A percentile compares a stretch with the other conserved stretches of the same genome.
Conservation (phyloP, 2,113 vertebrate genomes). For the Oryzias curvinotus region DNA sequence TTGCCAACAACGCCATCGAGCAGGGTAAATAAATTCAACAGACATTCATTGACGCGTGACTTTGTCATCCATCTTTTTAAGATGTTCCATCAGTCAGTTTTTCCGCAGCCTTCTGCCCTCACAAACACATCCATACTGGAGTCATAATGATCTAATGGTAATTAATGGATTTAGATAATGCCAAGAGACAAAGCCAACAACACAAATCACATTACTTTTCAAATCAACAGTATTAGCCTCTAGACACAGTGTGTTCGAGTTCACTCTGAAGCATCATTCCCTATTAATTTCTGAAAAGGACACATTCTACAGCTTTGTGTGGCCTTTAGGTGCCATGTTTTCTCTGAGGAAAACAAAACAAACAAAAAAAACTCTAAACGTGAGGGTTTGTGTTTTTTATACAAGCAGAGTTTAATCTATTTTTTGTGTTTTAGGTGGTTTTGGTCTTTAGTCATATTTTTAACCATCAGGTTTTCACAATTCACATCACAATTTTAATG, state of each 20-base stretch:
- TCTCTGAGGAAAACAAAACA: neutral
- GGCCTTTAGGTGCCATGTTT: constrained; percentile 28
- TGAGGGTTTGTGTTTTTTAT: too few species aligned
- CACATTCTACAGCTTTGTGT: constrained; percentile 42
- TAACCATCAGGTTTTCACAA: too few species aligned
- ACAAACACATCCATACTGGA: constrained; percentile 34
- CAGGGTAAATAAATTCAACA: neutral
- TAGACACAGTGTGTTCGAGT: constrained; percentile 44
- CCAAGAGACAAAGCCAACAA: constrained; percentile 38
- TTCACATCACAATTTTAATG: too few species aligned
- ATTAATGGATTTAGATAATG: constrained; percentile 56
- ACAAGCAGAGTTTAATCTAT: too few species aligned
- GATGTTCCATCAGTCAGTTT: constrained; percentile 10
- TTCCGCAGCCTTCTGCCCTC: constrained; percentile 17
- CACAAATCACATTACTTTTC: constrained; percentile 51
- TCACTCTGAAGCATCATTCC: constrained; percentile 37
- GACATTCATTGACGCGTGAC: constrained; percentile 1
- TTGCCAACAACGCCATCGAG: too few species aligned
- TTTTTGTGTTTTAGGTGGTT: too few species aligned
- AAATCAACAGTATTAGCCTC: constrained; percentile 37
- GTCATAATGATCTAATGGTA: constrained; percentile 44
- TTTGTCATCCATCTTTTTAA: constrained; percentile 16
- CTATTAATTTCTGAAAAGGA: constrained; percentile 63
- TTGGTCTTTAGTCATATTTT: too few species aligned
- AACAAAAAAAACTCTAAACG: too few species aligned